Evolutionary conservation across 2,113 vertebrate genomes (phyloP), one percentile per base, ranked within the genome.

Genomic region (Mungos mungo): DNA sequence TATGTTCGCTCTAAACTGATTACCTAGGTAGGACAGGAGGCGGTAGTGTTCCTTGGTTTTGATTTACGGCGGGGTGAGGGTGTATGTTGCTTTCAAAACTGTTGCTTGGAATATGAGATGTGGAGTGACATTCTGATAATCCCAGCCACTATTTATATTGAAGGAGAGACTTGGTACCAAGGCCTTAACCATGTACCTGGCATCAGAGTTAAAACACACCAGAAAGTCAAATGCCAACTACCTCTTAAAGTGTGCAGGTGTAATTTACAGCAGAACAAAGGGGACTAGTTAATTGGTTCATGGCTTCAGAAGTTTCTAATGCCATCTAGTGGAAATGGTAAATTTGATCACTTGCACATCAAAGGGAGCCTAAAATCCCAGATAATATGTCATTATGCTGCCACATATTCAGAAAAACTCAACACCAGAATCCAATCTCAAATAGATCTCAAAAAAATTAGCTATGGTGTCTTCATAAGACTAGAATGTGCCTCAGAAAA

Each of bases 251-350:
- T 66, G 79, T 25, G 31, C 94, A 98, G 88, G 97, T 97, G 60
- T 94, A 45, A 97, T 88, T 92, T 72, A 94, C 50, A 94, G 81
- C 71, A 88, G 90, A 93, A 93, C 94, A 96, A 96, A 97, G 96
- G 96, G 96, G 90, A 95, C 77, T 90, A 76, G 76, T 72, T 31
- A 93, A 96, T 98, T 97, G 97, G 97, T 63, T 92, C 66, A 33
- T 13, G 45, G 87, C 97, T 98, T 94, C 74, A 60, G 95, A 95
- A 98, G 97, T 96, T 97, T 96, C 97, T 98, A 94, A 98, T 97
- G 97, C 97, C 98, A 98, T 95, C 98, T 98, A 98, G 98, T 98
- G 97, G 97, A 97, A 98, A 98, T 14, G 85, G 94, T 96, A 95
- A 94, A 98, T 96, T 15, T 72, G 60, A 80, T 96, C 92, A 83